Evolutionary conservation across 2,113 vertebrate species (phyloP).

Genomic region (Tenebrosternarchus preto): DNA sequence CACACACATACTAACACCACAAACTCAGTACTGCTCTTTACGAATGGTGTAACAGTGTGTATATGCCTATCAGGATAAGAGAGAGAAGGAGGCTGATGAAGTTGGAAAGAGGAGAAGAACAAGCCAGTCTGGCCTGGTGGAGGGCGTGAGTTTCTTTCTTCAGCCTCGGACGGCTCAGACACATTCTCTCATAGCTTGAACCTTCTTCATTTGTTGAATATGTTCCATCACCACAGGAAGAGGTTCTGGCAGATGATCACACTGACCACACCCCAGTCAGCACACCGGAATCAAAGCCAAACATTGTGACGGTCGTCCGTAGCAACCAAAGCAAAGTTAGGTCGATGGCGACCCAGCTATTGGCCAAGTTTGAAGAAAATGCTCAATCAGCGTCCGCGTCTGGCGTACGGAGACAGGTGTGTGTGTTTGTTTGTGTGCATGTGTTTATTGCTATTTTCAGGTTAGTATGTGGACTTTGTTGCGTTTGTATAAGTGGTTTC

Average conservation of each 20-base stretch:
- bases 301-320: conserved; percentile 63
- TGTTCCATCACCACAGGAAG: conserved; percentile 69
- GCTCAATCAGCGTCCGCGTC: conserved; percentile 65
- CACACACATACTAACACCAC: not conserved
- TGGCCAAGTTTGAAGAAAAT: conserved; percentile 87
- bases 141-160: conserved; percentile 72
- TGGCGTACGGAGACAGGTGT: conserved; percentile 57
- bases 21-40: not conserved
- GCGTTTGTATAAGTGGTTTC: not conserved
- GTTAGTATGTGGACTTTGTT: conserved; percentile 3
- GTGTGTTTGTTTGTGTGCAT: not conserved
- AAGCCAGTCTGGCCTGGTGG: conserved; percentile 71
- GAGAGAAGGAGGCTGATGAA: conserved; percentile 80
- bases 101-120: conserved; percentile 84
- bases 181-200: too few species aligned
- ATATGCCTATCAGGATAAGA: conserved; percentile 78
- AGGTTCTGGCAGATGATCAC: conserved; percentile 62
- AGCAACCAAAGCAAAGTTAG: conserved; percentile 85
- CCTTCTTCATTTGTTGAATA: not conserved
- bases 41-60: not conserved
- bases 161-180: too few species aligned
- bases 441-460: not conserved
- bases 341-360: conserved; percentile 87
- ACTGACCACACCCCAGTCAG: conserved; percentile 65
- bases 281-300: conserved; percentile 70